Evolutionary conservation across 2,888 invertebrate species (phyloP), one percentile per base, ranked within the genome.

Genomic region (Agonum fuliginosum): DNA sequence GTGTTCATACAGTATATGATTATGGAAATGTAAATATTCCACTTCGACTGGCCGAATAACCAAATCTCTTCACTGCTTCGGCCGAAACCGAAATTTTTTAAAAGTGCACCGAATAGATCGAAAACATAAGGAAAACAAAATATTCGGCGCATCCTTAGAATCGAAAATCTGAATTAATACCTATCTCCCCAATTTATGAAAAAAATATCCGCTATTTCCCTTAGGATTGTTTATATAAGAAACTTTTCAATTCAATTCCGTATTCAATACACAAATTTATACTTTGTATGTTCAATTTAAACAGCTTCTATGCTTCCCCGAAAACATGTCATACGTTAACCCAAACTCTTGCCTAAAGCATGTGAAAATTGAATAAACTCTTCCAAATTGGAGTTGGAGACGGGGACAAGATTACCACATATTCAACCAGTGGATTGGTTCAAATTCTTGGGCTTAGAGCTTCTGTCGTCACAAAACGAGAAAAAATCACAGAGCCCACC

Each of bases 331-430:
- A n/a, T 24, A 22, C 54, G 2, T 37, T 1, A 37, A 8, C n/a
- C 37, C 10, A 54, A 1, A 22, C 54, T 20, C 54, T 12, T n/a
- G n/a, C n/a, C n/a, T n/a, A n/a, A 37, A 43, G 46, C 14, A 43
- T 70, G 41, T 43, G 69, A 43, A 70, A 70, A 70, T 70, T 70
- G 69, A 70, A 70, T 70, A 70, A 70, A 70, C 69, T 70, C 46
- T 46, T 70, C 24, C 43, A 43, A 43, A 46, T 43, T 48, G 8
- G 8, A 34, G 5, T 34, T 8, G 4, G 34, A 6, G 5, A 8
- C n/a, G 10, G 8, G 22, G 69, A 46, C 37, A 70, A 46, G 69
- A 70, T 70, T 70, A 70, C 69, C 69, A 43, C 69, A 70, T 70
- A 70, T 41, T 70, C 69, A 70, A 41, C 43, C 46, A n/a, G 69